Percentiles rank a stretch among this genome's conserved stretches.
These are phyloP conservation scores for Poliocrania exsul DNA, from an alignment of 2,797 vertebrate genomes.

Conservation along the genomic window DNA sequence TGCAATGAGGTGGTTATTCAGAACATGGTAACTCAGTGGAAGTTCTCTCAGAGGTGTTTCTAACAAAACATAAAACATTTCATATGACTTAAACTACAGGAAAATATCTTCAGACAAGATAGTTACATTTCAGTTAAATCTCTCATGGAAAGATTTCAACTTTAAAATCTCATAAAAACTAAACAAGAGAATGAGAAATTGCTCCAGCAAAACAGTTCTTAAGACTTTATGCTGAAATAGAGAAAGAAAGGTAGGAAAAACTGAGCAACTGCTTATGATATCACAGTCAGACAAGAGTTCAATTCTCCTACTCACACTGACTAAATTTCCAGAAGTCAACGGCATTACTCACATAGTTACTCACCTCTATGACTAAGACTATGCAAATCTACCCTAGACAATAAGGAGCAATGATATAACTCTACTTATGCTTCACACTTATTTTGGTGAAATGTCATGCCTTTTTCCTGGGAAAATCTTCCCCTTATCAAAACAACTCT, in stretches of 20 bases:
- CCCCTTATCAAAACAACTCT: neutral
- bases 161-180: neutral
- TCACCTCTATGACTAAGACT: slow-evolving; percentile 33
- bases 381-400: neutral
- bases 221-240: neutral
- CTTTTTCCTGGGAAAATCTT: neutral
- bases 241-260: neutral
- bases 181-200: neutral
- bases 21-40: neutral
- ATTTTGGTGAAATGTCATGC: neutral
- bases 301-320: neutral
- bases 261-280: neutral
- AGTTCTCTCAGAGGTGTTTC: neutral
- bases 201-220: slow-evolving; percentile 14
- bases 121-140: slow-evolving; percentile 24
- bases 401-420: neutral
- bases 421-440: neutral
- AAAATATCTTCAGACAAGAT: neutral
- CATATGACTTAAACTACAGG: neutral
- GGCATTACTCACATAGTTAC: slow-evolving; percentile 2
- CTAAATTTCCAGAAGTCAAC: neutral
- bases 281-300: neutral
- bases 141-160: slow-evolving; percentile 13
- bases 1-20: neutral
- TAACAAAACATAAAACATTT: neutral